Evolutionary conservation across 2,888 invertebrate species (phyloP).

Genomic region (Dichetophora obliterata): DNA sequence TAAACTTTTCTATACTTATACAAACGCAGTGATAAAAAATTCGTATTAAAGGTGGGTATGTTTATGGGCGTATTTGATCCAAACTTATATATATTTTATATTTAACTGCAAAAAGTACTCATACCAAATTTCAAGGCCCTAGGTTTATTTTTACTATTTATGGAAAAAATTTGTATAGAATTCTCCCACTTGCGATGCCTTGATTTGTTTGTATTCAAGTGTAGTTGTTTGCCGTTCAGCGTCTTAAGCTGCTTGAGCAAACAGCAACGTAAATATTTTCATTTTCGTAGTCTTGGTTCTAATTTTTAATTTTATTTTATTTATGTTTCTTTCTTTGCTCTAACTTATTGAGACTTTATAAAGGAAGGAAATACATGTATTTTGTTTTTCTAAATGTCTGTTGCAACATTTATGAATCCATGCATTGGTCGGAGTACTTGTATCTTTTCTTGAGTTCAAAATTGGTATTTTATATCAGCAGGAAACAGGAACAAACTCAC

Average conservation of each 20-base stretch:
- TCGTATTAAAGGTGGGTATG: too few species aligned
- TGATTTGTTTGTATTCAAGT: background rate
- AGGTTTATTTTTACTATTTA: too few species aligned
- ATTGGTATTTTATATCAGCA: conserved; percentile 22
- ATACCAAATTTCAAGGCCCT: too few species aligned
- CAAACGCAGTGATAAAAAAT: too few species aligned
- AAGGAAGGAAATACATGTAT: background rate
- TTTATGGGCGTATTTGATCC: too few species aligned
- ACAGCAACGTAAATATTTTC: background rate
- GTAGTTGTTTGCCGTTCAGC: background rate
- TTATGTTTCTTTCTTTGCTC: background rate
- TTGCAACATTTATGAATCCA: background rate
- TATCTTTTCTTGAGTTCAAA: background rate
- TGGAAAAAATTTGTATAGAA: too few species aligned
- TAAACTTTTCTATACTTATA: too few species aligned
- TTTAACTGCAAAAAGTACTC: too few species aligned
- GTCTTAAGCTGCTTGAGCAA: background rate
- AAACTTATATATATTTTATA: too few species aligned
- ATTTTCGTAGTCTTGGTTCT: background rate
- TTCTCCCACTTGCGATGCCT: too few species aligned
- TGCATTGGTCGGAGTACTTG: background rate
- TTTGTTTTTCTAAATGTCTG: background rate
- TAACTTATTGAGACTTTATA: conserved; percentile 7
- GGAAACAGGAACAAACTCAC: conserved; percentile 18
- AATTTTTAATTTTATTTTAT: background rate